phyloP scores from a whole-genome alignment of 2,888 invertebrate genomes.

The Drosophila koepferae region DNA sequence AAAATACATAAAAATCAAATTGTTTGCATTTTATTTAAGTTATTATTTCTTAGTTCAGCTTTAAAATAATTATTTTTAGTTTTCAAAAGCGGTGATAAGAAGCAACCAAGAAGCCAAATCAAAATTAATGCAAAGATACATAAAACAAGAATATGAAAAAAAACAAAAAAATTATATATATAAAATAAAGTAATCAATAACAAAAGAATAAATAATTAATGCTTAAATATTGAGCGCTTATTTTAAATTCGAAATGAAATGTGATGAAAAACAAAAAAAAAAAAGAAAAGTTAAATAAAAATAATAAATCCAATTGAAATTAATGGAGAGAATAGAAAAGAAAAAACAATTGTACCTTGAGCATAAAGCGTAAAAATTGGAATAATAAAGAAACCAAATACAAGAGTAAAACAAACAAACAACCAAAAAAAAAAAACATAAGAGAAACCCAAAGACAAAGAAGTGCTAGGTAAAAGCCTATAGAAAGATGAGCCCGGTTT shows the following conservation, averaged over 20 bases:
- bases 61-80: constrained; percentile 49
- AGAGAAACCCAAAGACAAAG: not conserved
- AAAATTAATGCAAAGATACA: constrained; percentile 70
- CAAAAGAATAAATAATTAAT: constrained; percentile 42
- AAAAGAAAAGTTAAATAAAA: constrained; percentile 49
- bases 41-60: constrained; percentile 18
- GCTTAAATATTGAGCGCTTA: constrained; percentile 52
- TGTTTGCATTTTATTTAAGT: constrained; percentile 26
- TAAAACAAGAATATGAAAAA: constrained; percentile 29
- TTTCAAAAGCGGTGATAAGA: constrained; percentile 73
- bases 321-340: constrained; percentile 23
- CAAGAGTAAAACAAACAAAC: not conserved
- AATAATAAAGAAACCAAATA: constrained; percentile 52
- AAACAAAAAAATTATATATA: constrained; percentile 1
- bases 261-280: constrained; percentile 63
- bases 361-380: constrained; percentile 69
- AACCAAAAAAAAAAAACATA: not conserved
- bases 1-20: constrained; percentile 64
- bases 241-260: constrained; percentile 68
- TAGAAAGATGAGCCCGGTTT: constrained; percentile 67
- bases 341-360: constrained; percentile 78
- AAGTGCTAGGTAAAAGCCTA: constrained; percentile 42
- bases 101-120: constrained; percentile 76
- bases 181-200: constrained; percentile 38
- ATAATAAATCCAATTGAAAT: constrained; percentile 64